Evolutionary conservation across 2,797 vertebrate genomes (phyloP), one percentile per base, ranked within the genome.

Genomic region (Malacoctenus gilli): DNA sequence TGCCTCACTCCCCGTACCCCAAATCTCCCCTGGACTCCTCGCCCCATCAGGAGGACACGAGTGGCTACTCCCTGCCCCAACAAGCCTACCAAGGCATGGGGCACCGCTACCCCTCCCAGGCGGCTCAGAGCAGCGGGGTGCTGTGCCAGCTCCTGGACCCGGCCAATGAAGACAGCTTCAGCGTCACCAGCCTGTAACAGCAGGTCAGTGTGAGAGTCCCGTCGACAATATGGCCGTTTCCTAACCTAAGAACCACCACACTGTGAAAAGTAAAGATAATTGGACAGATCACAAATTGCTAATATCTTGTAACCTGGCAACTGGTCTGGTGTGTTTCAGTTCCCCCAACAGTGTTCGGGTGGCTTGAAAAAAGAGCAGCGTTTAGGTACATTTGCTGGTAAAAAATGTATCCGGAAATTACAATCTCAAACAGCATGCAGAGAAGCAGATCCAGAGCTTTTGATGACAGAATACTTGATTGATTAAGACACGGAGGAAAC

Each of bases 131-230:
- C 81, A 92, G 79, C 8, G 93, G 94, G 73, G 96, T 98, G 83
- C 90, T 99, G 86, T 96, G 96, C 89, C 95, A 97, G 79, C 94
- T 98, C 87, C 92, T 95, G 83, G 97, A 99, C 80, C 95, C 95
- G 66, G 93, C 95, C 79, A 92, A 92, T 5, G 97, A 99, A 77
- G 97, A 99, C 91, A 95, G 94, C 91, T 99, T 98, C 90, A 98
- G 95, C 43, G 96, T 98, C 92, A 99, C 97, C 91, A 97, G 96
- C 93, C 95, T 99, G 94, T 99, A 98, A 94, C 73, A 74, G 69
- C 81, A 89, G 93, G 93, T 90, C 15, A 58, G 82, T 64, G 39
- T 32, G 18, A 39, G 8, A 12, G 15, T 51, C 5, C 7, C 8
- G 23, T 5, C 50, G 47, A 47, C 10, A 41, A 2, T 9, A 2